Evolutionary conservation across 2,888 invertebrate genomes (phyloP), one percentile per base, ranked within the genome.

Genomic region (Athalia circularis): DNA sequence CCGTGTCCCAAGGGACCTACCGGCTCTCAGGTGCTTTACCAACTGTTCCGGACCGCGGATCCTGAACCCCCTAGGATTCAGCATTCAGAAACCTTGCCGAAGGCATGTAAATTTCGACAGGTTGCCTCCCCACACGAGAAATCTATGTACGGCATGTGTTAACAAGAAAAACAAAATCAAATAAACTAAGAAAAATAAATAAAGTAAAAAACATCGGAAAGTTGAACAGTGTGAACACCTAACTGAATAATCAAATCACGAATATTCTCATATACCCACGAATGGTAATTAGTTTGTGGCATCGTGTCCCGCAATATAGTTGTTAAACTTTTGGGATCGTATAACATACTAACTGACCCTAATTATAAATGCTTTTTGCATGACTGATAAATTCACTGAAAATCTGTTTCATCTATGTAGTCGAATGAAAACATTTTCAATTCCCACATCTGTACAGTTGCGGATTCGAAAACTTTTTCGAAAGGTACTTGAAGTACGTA

Each of bases 1-100:
- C 62, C 64, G 50, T 54, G 62, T 75, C 62, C 75, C 59, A 61
- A 43, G 61, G 74, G 74, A 74, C 74, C 13, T 74, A n/a, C 62
- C 43, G 75, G 62, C 62, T 62, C 62, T 64, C 50, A 62, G 75
- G 62, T 75, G 62, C 75, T 75, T 52, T 59, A 45, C 62, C 29
- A 50, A 52, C 75, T 75, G 75, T 75, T 75, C 52, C 50, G 75
- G 29, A 75, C 62, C 75, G 50, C 62, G 48, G 50, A 61, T 61
- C 57, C 72, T 72, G 59, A 45, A 47, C 47, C 47, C 50, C 9
- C n/a, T 45, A 61, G 65, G 13, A 65, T 59, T 72, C 45, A 13
- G 52, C 15, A 15, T 67, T 52, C 52, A 29, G 29, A 29, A 29
- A 29, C 29, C 29, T 29, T 29, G 29, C 29, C 29, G 29, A 29